A percentile compares a stretch with the other conserved stretches of the same genome.
Evolutionary conservation across 2,888 invertebrate species (phyloP).

Genomic region (Stenodera caucasica): DNA sequence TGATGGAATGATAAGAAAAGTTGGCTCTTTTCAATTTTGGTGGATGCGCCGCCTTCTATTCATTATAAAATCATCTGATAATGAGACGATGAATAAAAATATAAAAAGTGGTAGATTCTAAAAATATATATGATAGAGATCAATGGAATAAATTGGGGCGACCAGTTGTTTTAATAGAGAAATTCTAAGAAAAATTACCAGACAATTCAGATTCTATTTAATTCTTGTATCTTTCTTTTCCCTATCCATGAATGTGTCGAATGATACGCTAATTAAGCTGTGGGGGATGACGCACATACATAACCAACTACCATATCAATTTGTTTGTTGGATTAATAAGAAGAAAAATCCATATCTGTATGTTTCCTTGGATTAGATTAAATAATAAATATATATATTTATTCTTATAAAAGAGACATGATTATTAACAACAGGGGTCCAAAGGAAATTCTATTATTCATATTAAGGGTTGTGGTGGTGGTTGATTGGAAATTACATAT

Average conservation of each 20-base stretch:
- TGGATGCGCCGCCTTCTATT: neutral
- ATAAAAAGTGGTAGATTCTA: too few relatives aligned
- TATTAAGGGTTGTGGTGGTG: neutral
- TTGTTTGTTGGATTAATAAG: neutral
- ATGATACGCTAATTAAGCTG: neutral
- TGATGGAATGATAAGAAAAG: too few relatives aligned
- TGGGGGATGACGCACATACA: neutral
- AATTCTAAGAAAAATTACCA: neutral
- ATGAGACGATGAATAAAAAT: too few relatives aligned
- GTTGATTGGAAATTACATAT: neutral
- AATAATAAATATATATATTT: slow-evolving; percentile 5
- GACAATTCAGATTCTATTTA: neutral
- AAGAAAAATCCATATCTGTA: neutral
- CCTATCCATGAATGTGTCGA: too few relatives aligned
- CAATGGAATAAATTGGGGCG: neutral
- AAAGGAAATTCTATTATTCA: neutral
- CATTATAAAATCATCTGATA: too few relatives aligned
- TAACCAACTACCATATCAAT: neutral
- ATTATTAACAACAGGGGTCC: slow-evolving; percentile 22
- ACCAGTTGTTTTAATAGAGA: neutral
- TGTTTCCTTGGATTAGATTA: slow-evolving; percentile 1
- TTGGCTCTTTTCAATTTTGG: too few relatives aligned
- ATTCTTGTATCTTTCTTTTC: too few relatives aligned
- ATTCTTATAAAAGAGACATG: slow-evolving; percentile 12
- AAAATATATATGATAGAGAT: too few relatives aligned